Evolutionary conservation across 2,888 invertebrate species (phyloP), one percentile per base, ranked within the genome.

Genomic region (Amitus sp.): DNA sequence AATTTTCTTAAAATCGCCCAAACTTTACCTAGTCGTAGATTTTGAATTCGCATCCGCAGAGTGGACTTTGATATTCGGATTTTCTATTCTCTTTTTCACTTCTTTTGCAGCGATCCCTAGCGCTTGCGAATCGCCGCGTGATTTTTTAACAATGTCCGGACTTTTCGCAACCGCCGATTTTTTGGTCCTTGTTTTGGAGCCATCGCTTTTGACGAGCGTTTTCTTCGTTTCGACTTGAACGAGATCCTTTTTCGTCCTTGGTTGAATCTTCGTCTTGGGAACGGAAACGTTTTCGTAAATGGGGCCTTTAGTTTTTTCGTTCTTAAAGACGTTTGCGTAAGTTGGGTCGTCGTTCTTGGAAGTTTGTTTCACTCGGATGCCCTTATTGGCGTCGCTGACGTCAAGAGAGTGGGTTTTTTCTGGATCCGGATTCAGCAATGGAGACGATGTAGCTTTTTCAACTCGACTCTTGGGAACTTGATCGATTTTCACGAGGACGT

Each of bases 301-400:
- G 18, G 75, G 75, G 3, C 42, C 61, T 5, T 59, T 57, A 9
- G 2, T 28, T 34, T 62, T 55, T 18, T 56, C 52, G 2, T 51
- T 43, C 2, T 69, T 66, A 37, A 76, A 76, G 1, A 76, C 62
- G 49, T 76, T 76, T 1, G 65, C 74, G 53, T 76, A 76, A n/a
- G 68, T 58, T 10, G 69, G 73, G 6, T 27, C 40, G 15, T 20
- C 2, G 28, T 46, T 49, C 23, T 43, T 47, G 23, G 15, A 39
- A 39, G 42, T 13, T 30, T 57, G 33, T 19, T 42, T 42, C 7
- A 7, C 15, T 48, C 33, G 55, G 15, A 47, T 47, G 37, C 18
- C 40, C 39, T 55, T 66, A 70, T 70, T n/a, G n/a, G n/a, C n/a
- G n/a, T n/a, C n/a, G n/a, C n/a, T n/a, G n/a, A n/a, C n/a, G n/a